phyloP scores from a whole-genome alignment of 2,888 invertebrate species.

The Oscheius sp. region DNA sequence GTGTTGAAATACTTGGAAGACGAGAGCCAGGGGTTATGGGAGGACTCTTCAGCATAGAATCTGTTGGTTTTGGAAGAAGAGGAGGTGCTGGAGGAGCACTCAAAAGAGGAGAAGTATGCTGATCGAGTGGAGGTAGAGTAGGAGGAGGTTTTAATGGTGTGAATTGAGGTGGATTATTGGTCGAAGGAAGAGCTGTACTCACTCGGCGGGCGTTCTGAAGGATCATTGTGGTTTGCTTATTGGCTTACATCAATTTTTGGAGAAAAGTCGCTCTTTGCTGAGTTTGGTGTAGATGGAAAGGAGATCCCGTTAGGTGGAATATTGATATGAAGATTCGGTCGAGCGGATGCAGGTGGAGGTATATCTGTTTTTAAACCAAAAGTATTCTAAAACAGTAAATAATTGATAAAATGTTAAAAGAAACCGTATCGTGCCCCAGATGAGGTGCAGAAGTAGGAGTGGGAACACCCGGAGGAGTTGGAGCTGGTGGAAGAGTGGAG shows the following conservation, averaged over 20 bases:
- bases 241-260: conserved; percentile 8
- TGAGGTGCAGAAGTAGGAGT: neutral
- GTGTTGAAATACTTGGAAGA: neutral
- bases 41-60: conserved; percentile 24
- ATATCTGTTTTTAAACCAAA: too few species aligned
- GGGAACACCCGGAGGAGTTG: neutral
- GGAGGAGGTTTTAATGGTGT: neutral
- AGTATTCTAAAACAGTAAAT: too few species aligned
- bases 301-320: conserved; percentile 2
- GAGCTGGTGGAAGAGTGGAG: neutral
- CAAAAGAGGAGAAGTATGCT: conserved; percentile 21
- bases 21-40: conserved; percentile 14
- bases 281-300: conserved; percentile 10
- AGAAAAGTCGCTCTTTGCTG: conserved; percentile 19
- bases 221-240: neutral
- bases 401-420: too few species aligned
- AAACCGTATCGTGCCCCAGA: too few species aligned
- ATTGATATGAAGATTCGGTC: conserved; percentile 13
- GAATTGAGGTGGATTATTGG: neutral
- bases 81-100: conserved; percentile 29
- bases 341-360: neutral
- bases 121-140: neutral
- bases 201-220: neutral
- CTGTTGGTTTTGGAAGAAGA: conserved; percentile 8
- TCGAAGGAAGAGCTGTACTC: neutral